These are phyloP conservation scores for Pseudopodoces humilis DNA, from an alignment of 2,113 vertebrate species.

Conservation along the genomic window DNA sequence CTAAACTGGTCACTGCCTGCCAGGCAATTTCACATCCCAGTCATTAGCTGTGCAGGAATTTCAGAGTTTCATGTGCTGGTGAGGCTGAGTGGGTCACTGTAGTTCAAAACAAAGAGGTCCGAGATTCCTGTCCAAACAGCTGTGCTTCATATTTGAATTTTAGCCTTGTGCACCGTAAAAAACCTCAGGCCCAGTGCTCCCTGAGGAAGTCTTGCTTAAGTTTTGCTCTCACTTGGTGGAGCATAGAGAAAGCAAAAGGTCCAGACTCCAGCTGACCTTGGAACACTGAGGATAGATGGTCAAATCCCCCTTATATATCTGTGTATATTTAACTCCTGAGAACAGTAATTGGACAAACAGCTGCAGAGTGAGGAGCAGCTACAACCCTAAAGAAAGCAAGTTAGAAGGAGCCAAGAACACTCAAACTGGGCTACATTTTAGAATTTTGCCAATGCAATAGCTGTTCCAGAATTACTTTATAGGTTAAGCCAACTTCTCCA, in stretches of 20 bases:
- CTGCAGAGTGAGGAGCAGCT: conserved; percentile 18
- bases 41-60: neutral
- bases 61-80: neutral
- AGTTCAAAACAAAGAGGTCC: conserved; percentile 57
- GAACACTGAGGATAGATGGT: conserved; percentile 42
- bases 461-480: conserved; percentile 45
- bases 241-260: conserved; percentile 57
- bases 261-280: conserved; percentile 59
- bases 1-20: neutral
- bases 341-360: conserved; percentile 39
- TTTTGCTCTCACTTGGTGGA: conserved; percentile 62
- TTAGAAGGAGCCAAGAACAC: conserved; percentile 56
- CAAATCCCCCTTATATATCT: conserved; percentile 27
- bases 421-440: conserved; percentile 34
- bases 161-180: conserved; percentile 61
- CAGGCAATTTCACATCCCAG: neutral
- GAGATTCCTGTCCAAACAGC: conserved; percentile 67
- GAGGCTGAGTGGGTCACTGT: conserved; percentile 38
- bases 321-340: conserved; percentile 30
- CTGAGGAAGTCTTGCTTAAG: conserved; percentile 73
- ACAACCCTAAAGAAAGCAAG: conserved; percentile 50
- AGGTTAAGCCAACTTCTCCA: conserved; percentile 53
- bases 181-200: conserved; percentile 62
- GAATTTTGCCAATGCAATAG: conserved; percentile 42
- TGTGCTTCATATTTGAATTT: conserved; percentile 68